Evolutionary conservation across 2,888 invertebrate species (phyloP), one percentile per base, ranked within the genome.

Genomic region (Yponomeuta cagnagella): DNA sequence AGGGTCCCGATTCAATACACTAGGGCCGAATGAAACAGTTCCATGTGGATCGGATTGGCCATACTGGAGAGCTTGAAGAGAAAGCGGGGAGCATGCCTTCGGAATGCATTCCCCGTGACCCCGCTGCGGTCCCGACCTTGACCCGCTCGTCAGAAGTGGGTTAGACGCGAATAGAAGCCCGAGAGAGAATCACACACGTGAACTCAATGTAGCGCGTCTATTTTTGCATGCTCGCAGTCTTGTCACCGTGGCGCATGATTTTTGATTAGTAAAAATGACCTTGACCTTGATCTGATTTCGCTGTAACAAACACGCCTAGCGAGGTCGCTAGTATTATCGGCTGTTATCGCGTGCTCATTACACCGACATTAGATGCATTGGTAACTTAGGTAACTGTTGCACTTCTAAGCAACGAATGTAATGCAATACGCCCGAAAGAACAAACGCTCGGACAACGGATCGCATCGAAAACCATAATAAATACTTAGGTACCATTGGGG

Each of bases 221-320:
- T 89, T 89, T 88, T 77, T 85, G 82, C 9, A 8, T 64, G 70
- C 58, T n/a, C 6, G 10, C 6, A 33, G 33, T 69, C 86, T 86
- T 89, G 87, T 89, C 89, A 85, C 84, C 73, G 78, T 83, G 80
- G 83, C 81, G 80, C 83, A 81, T 87, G 84, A 84, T 88, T 89
- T 89, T 90, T 86, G 6, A 89, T 89, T 90, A 89, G 89, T 90
- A 89, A 89, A 88, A 90, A 87, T 90, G 91, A 90, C 91, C 90
- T 90, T 91, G 91, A 92, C 91, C 91, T 90, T 92, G 91, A 92
- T 91, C 91, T 88, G 90, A 82, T 89, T 91, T 86, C 82, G 83
- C 81, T 81, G 79, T 85, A 87, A 87, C 89, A 89, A 90, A 90
- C 85, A 75, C 71, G 79, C 78, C 82, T 90, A 23, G 23, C 23